Base-by-base conservation (phyloP, 2,888 invertebrate species). In the Bombylius major region DNA sequence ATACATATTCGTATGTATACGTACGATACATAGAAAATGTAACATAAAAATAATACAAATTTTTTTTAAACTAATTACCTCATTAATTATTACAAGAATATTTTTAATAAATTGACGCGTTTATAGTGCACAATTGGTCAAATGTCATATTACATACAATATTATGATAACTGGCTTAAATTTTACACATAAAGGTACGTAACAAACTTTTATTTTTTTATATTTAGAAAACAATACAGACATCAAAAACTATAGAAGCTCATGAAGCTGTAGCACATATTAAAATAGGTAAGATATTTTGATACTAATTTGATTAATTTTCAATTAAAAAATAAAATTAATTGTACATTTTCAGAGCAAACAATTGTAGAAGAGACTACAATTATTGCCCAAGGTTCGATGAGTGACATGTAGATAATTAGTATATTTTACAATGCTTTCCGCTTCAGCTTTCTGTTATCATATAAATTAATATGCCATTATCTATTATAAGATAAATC, bases 351-450 rank as follows among this genome's bases (percentile, higher is more conserved):
- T 55, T 55, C 62, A 72, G 72, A 70, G 68, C 71, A 73, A 69
- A 72, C 72, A 61, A 68, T 69, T 64, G 65, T 71, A 61, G 72
- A 72, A 67, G 73, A 72, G 64, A 69, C 70, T 62, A 72, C 71
- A 55, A 66, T 72, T 62, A 66, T 70, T 61, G 70, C 71, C 61
- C 72, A 73, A 72, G 72, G 72, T 72, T 71, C 70, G 72, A 65
- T 65, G 62, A 65, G 66, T 64, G 69, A 70, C 61, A 64, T 67
- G 64, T 67, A 65, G 56, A 53, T 57, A 58, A 51, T 14, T 5
- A 48, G 54, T 31, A 50, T 45, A 39, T 49, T 36, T 23, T 54
- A 57, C 56, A 58, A 58, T 55, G 59, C 59, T 59, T 58, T 61
- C 61, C 62, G 63, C 63, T 56, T 56, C 54, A 60, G 61, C 65